phyloP scores from a whole-genome alignment of 2,888 invertebrate genomes.

The Tinea semifulvella region DNA sequence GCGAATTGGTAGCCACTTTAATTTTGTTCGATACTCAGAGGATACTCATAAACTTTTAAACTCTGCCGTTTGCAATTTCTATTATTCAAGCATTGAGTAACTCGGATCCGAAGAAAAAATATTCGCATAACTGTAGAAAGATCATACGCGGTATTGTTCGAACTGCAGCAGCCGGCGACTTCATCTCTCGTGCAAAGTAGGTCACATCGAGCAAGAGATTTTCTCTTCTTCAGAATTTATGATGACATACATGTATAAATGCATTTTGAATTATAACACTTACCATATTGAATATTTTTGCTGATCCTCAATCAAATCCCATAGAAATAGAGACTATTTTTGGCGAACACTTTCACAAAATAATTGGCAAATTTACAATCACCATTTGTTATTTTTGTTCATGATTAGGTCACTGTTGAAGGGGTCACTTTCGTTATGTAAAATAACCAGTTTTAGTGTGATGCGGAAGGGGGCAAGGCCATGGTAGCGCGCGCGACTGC shows the following conservation, averaged over 20 bases:
- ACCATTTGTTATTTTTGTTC: constrained; percentile 35
- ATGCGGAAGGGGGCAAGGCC: constrained; percentile 33
- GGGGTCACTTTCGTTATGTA: constrained; percentile 41
- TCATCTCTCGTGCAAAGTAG: constrained; percentile 27
- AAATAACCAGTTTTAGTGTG: constrained; percentile 28
- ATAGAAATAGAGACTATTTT: constrained; percentile 41
- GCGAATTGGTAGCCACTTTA: too few relatives aligned
- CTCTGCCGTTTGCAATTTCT: neutral
- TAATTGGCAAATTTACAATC: constrained; percentile 26
- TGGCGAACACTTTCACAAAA: constrained; percentile 34
- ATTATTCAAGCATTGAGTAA: constrained; percentile 9
- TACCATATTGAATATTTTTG: constrained; percentile 39
- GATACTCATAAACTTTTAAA: too few relatives aligned
- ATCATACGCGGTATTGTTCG: constrained; percentile 23
- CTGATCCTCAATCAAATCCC: constrained; percentile 33
- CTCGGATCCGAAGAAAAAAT: constrained; percentile 5
- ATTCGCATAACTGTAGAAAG: constrained; percentile 14
- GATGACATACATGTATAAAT: neutral
- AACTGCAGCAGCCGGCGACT: constrained; percentile 29
- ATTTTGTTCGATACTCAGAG: too few relatives aligned
- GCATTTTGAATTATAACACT: constrained; percentile 23
- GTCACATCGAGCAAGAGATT: constrained; percentile 40
- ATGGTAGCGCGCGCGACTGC: constrained; percentile 44
- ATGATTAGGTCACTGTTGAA: constrained; percentile 44
- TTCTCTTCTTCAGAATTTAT: constrained; percentile 26